Percentiles rank a stretch among this genome's conserved stretches.
phyloP scores from a whole-genome alignment of 2,888 invertebrate genomes.

The Acanthosepion pharaonis region DNA sequence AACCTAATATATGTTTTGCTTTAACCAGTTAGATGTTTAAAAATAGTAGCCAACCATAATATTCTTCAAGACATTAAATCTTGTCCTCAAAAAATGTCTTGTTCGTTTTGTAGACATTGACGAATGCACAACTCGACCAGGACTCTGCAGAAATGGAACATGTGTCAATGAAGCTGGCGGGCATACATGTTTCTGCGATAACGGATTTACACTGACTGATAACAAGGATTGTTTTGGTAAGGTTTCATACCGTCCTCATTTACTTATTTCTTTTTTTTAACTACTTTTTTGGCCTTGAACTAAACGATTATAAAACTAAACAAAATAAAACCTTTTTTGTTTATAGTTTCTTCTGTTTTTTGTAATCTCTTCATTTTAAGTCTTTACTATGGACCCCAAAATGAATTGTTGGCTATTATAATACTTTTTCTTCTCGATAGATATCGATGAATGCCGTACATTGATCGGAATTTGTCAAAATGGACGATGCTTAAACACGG shows the following conservation, averaged over 20 bases:
- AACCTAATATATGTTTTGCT: too few species aligned
- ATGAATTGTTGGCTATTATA: neutral
- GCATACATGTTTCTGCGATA: conserved; percentile 87
- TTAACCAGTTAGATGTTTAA: too few species aligned
- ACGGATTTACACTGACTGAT: conserved; percentile 82
- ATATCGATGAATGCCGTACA: conserved; percentile 87
- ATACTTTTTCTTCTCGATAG: conserved; percentile 70
- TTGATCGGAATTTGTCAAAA: conserved; percentile 82
- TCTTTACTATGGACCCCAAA: neutral
- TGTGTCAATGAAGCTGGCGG: conserved; percentile 89
- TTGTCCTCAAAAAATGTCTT: too few species aligned
- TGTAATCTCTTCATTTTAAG: too few species aligned
- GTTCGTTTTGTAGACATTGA: conserved; percentile 80
- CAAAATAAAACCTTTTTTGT: too few species aligned
- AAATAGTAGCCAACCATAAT: too few species aligned
- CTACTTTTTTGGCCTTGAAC: too few species aligned
- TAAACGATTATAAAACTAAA: too few species aligned
- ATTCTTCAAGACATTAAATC: too few species aligned
- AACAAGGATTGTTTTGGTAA: conserved; percentile 86
- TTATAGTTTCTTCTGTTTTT: too few species aligned
- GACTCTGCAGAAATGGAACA: conserved; percentile 85
- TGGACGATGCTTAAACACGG: conserved; percentile 85
- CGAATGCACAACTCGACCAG: conserved; percentile 87
- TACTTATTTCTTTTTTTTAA: neutral
- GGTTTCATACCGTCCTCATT: neutral